Percentiles rank a stretch among this genome's conserved stretches.
Conservation (phyloP, 2,888 invertebrate genomes). For the Myopa testacea region DNA sequence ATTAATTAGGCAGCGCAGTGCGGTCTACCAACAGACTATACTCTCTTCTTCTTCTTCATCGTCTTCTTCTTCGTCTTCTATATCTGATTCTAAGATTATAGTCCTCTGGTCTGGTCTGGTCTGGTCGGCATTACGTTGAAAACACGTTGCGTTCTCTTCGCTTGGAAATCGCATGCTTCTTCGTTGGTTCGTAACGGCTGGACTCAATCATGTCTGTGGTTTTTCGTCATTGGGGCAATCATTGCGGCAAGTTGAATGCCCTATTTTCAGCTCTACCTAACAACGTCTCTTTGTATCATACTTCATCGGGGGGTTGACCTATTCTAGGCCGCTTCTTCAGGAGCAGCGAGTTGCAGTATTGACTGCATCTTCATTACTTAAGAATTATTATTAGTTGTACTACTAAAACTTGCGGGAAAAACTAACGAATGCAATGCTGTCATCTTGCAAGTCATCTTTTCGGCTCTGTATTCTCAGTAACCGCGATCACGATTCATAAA, state of each 20-base stretch:
- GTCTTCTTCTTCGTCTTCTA: not conserved
- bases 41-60: not conserved
- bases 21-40: not conserved
- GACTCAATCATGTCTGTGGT: not conserved
- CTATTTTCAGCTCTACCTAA: not conserved
- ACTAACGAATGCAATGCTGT: not conserved
- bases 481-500: slow-evolving; percentile 55
- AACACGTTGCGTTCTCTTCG: not conserved
- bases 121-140: not conserved
- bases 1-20: slow-evolving; percentile 13
- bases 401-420: not conserved
- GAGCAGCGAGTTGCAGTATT: not conserved
- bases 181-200: not conserved
- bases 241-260: not conserved
- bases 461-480: slow-evolving; percentile 45
- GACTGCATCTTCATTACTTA: not conserved
- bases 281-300: not conserved
- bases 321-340: not conserved
- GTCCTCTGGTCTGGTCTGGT: no score
- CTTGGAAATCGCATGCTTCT: not conserved
- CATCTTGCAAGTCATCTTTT: slow-evolving; percentile 32
- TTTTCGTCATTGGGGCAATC: not conserved
- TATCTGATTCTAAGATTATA: not conserved
- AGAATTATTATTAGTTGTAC: not conserved
- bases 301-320: not conserved